Percentiles rank a stretch among this genome's conserved stretches.
phyloP scores from a whole-genome alignment of 2,888 invertebrate species.

The Drosophila stalkeri region DNA sequence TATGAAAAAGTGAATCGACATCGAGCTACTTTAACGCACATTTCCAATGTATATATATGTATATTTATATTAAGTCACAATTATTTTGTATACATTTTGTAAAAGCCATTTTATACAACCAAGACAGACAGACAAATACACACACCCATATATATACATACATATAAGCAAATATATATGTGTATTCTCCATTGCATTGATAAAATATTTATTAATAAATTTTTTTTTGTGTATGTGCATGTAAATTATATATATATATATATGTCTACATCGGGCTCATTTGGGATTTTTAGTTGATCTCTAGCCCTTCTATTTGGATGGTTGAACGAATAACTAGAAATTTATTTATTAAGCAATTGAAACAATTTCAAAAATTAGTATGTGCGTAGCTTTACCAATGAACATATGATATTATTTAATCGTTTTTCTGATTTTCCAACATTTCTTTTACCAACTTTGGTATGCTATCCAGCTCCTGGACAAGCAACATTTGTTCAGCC shows the following conservation, averaged over 20 bases:
- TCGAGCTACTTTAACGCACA: slow-evolving; percentile 31
- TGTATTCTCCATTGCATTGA: slow-evolving; percentile 45
- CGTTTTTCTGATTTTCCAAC: not conserved
- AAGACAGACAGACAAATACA: not conserved
- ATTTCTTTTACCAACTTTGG: not conserved
- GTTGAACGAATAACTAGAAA: slow-evolving; percentile 1
- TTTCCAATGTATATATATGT: slow-evolving; percentile 56
- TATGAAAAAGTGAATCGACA: not conserved
- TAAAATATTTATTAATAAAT: slow-evolving; percentile 55
- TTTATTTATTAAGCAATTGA: not conserved
- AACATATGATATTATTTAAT: not conserved
- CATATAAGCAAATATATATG: slow-evolving; percentile 5
- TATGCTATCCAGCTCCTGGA: slow-evolving; percentile 2
- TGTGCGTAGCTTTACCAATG: not conserved
- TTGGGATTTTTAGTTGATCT: not conserved
- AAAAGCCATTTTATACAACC: slow-evolving; percentile 58
- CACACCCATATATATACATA: slow-evolving; percentile 8
- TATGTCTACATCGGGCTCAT: not conserved
- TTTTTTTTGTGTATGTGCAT: slow-evolving; percentile 29
- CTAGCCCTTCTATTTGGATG: not conserved
- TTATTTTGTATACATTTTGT: slow-evolving; percentile 58
- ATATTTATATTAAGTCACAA: slow-evolving; percentile 52
- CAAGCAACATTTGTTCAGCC: not conserved
- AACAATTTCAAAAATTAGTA: not conserved
- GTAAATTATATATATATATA: slow-evolving; percentile 5